Conservation (phyloP, 2,113 vertebrate species). For the Synchiropus splendidus region DNA sequence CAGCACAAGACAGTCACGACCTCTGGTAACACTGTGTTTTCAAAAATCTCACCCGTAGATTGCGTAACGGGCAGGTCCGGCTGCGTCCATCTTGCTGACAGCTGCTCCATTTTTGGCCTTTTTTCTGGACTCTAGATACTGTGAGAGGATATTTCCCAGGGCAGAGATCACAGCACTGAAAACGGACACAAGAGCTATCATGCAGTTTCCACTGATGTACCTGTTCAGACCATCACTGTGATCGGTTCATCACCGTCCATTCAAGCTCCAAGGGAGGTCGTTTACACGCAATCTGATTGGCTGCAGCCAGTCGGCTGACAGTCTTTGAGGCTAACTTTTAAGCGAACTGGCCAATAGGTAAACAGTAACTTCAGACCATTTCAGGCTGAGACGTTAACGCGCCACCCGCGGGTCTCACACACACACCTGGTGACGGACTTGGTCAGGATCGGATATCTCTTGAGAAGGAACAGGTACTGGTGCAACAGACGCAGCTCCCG, state of each 20-base stretch:
- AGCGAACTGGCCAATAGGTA: not conserved
- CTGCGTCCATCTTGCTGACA: conserved; percentile 47
- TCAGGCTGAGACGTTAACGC: too few species aligned
- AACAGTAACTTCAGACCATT: not conserved
- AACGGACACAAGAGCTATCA: conserved; percentile 7
- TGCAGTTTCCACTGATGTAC: not conserved
- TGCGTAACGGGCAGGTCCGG: conserved; percentile 69
- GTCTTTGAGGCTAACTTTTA: not conserved
- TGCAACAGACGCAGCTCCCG: conserved; percentile 1
- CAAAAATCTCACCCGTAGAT: conserved; percentile 68
- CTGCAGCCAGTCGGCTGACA: not conserved
- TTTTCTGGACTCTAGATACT: conserved; percentile 65
- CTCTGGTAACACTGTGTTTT: too few species aligned
- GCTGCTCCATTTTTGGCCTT: conserved; percentile 44
- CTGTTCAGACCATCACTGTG: not conserved
- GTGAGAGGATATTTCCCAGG: conserved; percentile 77
- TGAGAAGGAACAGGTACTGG: conserved; percentile 5
- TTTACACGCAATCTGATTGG: conserved; percentile 40
- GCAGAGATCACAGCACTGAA: conserved; percentile 76
- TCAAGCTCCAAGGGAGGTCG: conserved; percentile 16
- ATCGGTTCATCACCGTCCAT: too few species aligned
- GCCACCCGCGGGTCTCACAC: too few species aligned
- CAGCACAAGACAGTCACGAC: too few species aligned
- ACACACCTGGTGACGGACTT: conserved; percentile 2
- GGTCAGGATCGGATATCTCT: conserved; percentile 4